phyloP scores from a whole-genome alignment of 2,797 vertebrate species.

The Apogon hyalosoma region DNA sequence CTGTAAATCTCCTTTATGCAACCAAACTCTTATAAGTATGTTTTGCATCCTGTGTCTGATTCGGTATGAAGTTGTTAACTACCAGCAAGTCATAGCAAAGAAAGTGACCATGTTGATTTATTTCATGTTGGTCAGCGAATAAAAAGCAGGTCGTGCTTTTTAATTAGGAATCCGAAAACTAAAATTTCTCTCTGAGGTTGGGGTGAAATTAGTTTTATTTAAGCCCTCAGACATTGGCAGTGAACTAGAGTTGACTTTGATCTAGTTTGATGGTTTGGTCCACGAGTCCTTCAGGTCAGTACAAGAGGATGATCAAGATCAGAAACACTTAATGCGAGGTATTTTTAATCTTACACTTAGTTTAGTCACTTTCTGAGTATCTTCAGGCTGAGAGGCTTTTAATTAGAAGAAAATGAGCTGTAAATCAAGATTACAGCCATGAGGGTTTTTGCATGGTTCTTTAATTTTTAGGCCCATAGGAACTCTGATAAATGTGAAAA shows the following conservation, averaged over 20 bases:
- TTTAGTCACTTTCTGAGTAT: conserved; percentile 10
- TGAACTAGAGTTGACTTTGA: conserved; percentile 9
- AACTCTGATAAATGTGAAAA: conserved; percentile 20
- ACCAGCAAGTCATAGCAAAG: conserved; percentile 1
- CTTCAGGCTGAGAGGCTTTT: conserved; percentile 15
- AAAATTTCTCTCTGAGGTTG: background rate
- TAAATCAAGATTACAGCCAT: conserved; percentile 10
- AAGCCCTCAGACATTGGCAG: background rate
- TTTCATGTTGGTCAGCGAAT: background rate
- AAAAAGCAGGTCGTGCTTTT: background rate
- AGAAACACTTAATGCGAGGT: background rate
- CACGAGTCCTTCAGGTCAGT: background rate
- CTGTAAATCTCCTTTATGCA: conserved; percentile 30
- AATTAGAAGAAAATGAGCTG: conserved; percentile 14
- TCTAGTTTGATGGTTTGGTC: conserved; percentile 7
- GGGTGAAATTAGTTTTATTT: conserved; percentile 4
- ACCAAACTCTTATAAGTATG: conserved; percentile 4
- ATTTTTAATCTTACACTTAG: conserved; percentile 13
- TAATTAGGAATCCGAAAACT: background rate
- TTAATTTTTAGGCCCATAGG: conserved; percentile 9
- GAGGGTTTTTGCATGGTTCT: conserved; percentile 1
- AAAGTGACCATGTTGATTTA: background rate
- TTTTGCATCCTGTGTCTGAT: background rate
- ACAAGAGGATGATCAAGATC: background rate
- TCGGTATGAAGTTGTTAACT: conserved; percentile 5